These are phyloP conservation scores for Falco concolor DNA, from an alignment of 2,797 vertebrate species.

Conservation along the genomic window DNA sequence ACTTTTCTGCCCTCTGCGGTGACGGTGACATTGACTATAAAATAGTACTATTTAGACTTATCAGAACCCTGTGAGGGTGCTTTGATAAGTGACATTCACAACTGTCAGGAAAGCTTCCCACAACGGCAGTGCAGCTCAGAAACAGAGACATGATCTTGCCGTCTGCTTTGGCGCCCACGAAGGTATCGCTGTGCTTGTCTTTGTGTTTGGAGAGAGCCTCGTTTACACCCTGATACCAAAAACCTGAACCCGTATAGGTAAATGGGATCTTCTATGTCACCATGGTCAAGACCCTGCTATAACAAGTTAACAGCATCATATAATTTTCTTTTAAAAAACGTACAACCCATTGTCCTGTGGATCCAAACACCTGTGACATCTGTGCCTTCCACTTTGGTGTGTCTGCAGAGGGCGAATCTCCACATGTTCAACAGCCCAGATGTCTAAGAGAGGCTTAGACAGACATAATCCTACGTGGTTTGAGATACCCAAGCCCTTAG, in stretches of 20 bases:
- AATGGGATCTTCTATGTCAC: neutral
- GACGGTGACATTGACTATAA: slow-evolving; percentile 25
- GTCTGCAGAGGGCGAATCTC: neutral
- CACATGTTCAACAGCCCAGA: rapidly evolving
- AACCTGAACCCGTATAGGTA: neutral
- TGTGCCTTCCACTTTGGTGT: neutral
- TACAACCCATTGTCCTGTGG: neutral
- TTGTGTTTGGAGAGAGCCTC: neutral
- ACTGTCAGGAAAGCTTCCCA: neutral
- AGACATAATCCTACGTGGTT: neutral
- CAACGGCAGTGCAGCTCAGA: neutral
- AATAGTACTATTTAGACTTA: neutral
- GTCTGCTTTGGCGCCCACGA: neutral
- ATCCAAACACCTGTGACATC: neutral
- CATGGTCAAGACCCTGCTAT: neutral
- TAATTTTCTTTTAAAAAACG: neutral
- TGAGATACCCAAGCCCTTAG: neutral
- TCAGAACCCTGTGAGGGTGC: neutral
- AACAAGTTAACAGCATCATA: neutral
- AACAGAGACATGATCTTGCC: neutral
- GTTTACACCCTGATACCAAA: neutral
- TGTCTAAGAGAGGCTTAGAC: neutral
- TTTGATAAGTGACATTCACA: slow-evolving; percentile 29
- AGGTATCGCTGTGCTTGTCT: neutral
- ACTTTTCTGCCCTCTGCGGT: neutral